Conservation (phyloP, 2,797 vertebrate species). For the Sus cebifrons region DNA sequence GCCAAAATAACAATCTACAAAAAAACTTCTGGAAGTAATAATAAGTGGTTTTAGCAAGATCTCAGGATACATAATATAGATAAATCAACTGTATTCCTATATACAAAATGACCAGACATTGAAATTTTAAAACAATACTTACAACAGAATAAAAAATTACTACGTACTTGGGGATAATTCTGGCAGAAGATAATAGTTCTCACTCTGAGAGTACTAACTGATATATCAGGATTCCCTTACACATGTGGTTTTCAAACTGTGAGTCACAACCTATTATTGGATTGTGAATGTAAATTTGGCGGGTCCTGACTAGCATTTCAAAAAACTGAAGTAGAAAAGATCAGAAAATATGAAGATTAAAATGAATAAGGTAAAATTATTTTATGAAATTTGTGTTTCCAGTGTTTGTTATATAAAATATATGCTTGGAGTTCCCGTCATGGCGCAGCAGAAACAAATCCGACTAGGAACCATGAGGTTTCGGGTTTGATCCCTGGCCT, state of each 20-base stretch:
- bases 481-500: no score
- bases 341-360: not conserved
- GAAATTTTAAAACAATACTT: not conserved
- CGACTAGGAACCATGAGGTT: no score
- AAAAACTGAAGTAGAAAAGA: conserved; percentile 29
- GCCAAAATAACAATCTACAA: not conserved
- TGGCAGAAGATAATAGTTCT: not conserved
- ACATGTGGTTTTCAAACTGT: conserved; percentile 34
- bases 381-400: not conserved
- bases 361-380: not conserved
- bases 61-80: not conserved
- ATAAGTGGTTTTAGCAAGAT: not conserved
- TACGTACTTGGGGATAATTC: not conserved
- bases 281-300: not conserved
- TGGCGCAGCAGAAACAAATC: no score
- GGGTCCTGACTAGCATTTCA: not conserved
- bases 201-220: not conserved
- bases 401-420: not conserved
- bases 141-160: conserved; percentile 12
- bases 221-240: not conserved
- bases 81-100: not conserved
- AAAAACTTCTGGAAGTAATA: not conserved
- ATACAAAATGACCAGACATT: conserved; percentile 8
- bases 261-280: not conserved
- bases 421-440: not conserved